These are phyloP conservation scores for Hirtodrosophila alboralis DNA, from an alignment of 2,888 invertebrate genomes.

Conservation along the genomic window DNA sequence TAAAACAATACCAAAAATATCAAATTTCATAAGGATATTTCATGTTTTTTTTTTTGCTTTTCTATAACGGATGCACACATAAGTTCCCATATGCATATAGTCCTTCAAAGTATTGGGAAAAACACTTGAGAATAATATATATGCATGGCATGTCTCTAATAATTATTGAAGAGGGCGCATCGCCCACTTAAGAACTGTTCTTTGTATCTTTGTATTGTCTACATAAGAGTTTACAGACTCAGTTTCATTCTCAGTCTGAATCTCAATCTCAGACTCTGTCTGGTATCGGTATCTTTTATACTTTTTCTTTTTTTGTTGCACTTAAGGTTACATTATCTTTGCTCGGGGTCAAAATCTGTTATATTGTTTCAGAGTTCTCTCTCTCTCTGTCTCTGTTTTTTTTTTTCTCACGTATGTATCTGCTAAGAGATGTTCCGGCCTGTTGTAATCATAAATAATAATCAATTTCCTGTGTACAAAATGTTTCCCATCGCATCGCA, in stretches of 20 bases:
- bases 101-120: slow-evolving; percentile 56
- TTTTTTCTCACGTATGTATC: slow-evolving; percentile 56
- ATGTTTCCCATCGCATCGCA: slow-evolving; percentile 74
- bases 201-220: slow-evolving; percentile 34
- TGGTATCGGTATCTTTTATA: slow-evolving; percentile 9
- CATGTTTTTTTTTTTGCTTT: background rate
- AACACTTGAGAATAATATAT: slow-evolving; percentile 59
- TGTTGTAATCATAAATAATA: slow-evolving; percentile 76
- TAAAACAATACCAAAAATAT: slow-evolving; percentile 61
- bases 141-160: slow-evolving; percentile 58
- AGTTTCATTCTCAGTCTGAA: too few species aligned
- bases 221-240: too few species aligned
- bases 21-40: slow-evolving; percentile 71
- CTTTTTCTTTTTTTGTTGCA: too few species aligned
- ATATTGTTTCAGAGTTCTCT: slow-evolving; percentile 1
- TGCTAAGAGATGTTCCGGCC: slow-evolving; percentile 35
- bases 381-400: slow-evolving; percentile 13
- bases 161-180: slow-evolving; percentile 64
- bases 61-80: slow-evolving; percentile 32
- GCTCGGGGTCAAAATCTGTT: slow-evolving; percentile 35
- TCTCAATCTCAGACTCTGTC: background rate
- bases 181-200: slow-evolving; percentile 63
- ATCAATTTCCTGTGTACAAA: slow-evolving; percentile 76
- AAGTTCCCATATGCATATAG: slow-evolving; percentile 67
- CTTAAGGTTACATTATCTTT: slow-evolving; percentile 41